phyloP scores from a whole-genome alignment of 2,888 invertebrate species.

The Arctia plantaginis region DNA sequence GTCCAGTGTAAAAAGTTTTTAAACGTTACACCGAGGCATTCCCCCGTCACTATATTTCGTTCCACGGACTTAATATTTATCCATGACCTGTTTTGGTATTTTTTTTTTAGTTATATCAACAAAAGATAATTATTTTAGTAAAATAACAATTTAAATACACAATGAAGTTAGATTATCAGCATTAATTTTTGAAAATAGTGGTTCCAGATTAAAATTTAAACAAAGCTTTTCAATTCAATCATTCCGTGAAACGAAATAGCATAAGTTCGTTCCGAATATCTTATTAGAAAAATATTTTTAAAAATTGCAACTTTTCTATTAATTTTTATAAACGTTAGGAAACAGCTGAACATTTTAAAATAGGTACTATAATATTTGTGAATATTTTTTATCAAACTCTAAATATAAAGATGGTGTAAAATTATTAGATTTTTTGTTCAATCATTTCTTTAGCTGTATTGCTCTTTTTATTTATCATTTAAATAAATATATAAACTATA shows the following conservation, averaged over 20 bases:
- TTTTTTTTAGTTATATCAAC: background rate
- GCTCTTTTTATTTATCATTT: too few species aligned
- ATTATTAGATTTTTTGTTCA: background rate
- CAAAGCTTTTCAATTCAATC: background rate
- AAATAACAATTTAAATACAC: background rate
- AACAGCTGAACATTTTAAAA: background rate
- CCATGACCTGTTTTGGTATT: background rate
- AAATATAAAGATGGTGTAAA: background rate
- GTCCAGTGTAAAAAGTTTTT: background rate
- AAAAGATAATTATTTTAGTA: background rate
- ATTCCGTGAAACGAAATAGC: background rate
- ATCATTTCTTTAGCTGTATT: background rate
- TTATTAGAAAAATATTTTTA: background rate
- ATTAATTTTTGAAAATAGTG: background rate
- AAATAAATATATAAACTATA: too few species aligned
- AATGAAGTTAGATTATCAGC: background rate
- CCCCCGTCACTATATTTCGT: conserved; percentile 3
- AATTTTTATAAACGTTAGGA: too few species aligned
- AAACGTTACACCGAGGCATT: background rate
- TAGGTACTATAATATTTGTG: too few species aligned
- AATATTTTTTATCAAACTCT: background rate
- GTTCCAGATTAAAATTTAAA: background rate
- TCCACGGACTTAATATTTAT: background rate
- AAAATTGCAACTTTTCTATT: too few species aligned
- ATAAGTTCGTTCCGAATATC: background rate